Percentiles rank a stretch among this genome's conserved stretches.
Conservation (phyloP, 2,888 invertebrate species). For the Apantesis nais region DNA sequence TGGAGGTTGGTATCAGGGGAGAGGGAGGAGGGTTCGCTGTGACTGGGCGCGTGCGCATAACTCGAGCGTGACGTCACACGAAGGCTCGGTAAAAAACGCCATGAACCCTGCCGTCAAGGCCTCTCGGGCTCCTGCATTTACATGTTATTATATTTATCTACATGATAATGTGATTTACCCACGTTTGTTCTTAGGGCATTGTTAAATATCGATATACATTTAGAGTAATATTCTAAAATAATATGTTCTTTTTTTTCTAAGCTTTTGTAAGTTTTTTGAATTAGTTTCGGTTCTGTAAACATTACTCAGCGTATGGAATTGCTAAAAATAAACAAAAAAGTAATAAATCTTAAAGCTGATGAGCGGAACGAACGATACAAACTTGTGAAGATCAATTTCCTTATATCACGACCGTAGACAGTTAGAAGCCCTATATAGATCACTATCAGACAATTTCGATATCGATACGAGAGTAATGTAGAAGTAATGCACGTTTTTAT, state of each 20-base stretch:
- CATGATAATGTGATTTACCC: slow-evolving; percentile 59
- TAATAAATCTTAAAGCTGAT: slow-evolving; percentile 25
- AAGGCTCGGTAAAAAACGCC: slow-evolving; percentile 74
- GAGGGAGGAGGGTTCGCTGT: slow-evolving; percentile 43
- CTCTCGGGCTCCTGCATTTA: slow-evolving; percentile 71
- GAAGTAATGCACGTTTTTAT: slow-evolving; percentile 46
- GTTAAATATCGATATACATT: slow-evolving; percentile 27
- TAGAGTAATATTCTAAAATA: too few species aligned
- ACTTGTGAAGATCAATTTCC: slow-evolving; percentile 45
- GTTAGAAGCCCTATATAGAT: slow-evolving; percentile 51
- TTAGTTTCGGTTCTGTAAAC: not conserved
- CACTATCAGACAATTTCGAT: slow-evolving; percentile 47
- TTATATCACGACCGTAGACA: slow-evolving; percentile 47
- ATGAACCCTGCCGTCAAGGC: slow-evolving; percentile 80
- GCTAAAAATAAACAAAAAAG: slow-evolving; percentile 8
- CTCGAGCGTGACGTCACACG: slow-evolving; percentile 79
- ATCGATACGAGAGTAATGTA: slow-evolving; percentile 46
- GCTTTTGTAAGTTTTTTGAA: not conserved
- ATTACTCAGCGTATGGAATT: slow-evolving; percentile 7
- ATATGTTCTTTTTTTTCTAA: not conserved
- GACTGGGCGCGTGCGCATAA: slow-evolving; percentile 76
- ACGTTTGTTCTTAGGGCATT: slow-evolving; percentile 50
- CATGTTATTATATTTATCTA: slow-evolving; percentile 62
- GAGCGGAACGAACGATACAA: slow-evolving; percentile 38
- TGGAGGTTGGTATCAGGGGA: slow-evolving; percentile 69